Percentiles rank a stretch among this genome's conserved stretches.
These are phyloP conservation scores for Branchellion lobata DNA, from an alignment of 2,888 invertebrate genomes.

Conservation along the genomic window DNA sequence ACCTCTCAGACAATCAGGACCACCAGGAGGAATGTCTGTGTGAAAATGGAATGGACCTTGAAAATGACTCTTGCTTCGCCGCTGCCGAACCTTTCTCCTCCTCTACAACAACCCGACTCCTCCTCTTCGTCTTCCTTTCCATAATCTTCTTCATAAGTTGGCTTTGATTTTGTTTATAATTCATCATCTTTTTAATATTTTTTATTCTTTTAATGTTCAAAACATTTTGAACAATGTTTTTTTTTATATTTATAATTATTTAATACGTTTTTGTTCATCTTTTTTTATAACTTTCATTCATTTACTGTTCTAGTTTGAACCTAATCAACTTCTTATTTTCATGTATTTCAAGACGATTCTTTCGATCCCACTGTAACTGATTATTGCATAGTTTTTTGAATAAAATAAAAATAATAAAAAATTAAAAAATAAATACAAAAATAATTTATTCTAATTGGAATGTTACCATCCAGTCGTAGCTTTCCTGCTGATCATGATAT, in stretches of 20 bases:
- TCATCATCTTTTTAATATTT: too few relatives aligned
- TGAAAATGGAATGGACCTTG: not conserved
- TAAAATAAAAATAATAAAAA: too few relatives aligned
- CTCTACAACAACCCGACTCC: conserved; percentile 33
- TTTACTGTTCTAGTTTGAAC: too few relatives aligned
- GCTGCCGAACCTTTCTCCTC: conserved; percentile 5
- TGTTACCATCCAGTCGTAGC: conserved; percentile 19
- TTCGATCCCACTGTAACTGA: too few relatives aligned
- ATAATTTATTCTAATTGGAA: too few relatives aligned
- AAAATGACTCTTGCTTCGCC: conserved; percentile 6
- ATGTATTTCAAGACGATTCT: too few relatives aligned
- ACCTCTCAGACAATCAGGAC: conserved; percentile 5
- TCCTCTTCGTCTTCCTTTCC: conserved; percentile 38
- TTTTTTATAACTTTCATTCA: not conserved
- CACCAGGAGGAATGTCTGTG: conserved; percentile 1
- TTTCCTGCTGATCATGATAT: conserved; percentile 4
- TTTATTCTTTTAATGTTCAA: not conserved
- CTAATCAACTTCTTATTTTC: too few relatives aligned
- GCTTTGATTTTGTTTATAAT: too few relatives aligned
- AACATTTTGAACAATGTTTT: not conserved
- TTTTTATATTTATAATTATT: not conserved
- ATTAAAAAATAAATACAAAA: too few relatives aligned
- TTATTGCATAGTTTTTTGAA: too few relatives aligned
- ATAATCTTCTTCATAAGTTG: conserved; percentile 35
- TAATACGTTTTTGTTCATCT: not conserved